Conservation (phyloP, 2,888 invertebrate genomes). For the Bruchidius siliquastri region DNA sequence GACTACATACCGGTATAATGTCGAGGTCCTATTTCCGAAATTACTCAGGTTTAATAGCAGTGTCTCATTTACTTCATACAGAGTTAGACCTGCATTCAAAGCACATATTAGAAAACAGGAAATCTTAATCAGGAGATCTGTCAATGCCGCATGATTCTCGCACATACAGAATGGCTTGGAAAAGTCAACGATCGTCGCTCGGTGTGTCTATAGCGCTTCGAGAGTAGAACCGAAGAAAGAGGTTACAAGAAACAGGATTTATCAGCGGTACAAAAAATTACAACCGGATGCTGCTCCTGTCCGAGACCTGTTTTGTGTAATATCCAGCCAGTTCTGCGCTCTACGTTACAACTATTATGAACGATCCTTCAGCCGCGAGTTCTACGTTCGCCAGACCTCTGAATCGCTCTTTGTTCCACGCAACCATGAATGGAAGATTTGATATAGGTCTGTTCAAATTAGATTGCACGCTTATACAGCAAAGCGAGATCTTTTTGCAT, state of each 20-base stretch:
- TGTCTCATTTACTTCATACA: no score
- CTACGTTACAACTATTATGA: not conserved
- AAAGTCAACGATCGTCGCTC: not conserved
- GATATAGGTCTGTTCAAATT: no score
- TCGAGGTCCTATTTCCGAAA: no score
- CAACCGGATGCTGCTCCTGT: slow-evolving; percentile 17
- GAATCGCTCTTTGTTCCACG: no score
- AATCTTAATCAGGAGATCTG: not conserved
- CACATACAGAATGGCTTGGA: not conserved
- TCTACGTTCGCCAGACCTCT: no score
- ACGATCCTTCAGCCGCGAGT: not conserved
- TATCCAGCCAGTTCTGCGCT: slow-evolving; percentile 1
- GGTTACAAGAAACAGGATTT: slow-evolving; percentile 20
- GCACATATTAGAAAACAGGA: no score
- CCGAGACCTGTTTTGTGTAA: slow-evolving; percentile 17
- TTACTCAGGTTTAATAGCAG: no score
- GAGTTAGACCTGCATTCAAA: no score
- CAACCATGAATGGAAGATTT: no score
- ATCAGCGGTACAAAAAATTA: slow-evolving; percentile 14
- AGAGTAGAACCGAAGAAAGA: slow-evolving; percentile 2
- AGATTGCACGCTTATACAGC: no score
- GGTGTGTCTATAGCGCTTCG: not conserved
- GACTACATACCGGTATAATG: no score
- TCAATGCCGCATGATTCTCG: not conserved
- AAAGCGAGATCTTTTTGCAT: no score